Evolutionary conservation across 2,113 vertebrate species (phyloP), one percentile per base, ranked within the genome.

Genomic region (Muntiacus muntjak): DNA sequence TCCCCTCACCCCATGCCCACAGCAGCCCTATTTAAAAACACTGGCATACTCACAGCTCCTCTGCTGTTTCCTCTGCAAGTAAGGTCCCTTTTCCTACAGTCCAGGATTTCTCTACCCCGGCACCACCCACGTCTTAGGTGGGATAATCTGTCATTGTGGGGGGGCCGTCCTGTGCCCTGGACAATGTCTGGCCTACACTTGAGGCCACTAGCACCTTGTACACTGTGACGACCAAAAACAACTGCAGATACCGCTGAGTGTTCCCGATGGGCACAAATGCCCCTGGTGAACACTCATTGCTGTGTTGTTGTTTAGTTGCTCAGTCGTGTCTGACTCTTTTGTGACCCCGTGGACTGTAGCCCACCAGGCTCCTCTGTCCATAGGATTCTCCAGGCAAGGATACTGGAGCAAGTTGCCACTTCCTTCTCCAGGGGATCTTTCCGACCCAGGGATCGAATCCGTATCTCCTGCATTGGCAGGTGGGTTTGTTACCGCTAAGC

Each of bases 211-310:
- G 36, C 13, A 45, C n/a, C 45, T 23, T 45, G 36, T 5, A 2
- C 16, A 6, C 12, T 21, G 26, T 6, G 57, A 85, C 30, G 28
- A 23, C 85, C 57, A 25, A 15, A 6, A 16, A 3, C 0, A 26
- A 54, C 54, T 33, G 52, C 19, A 62, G 62, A 76, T 13, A 3
- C 6, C 6, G 43, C 89, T 33, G 4, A 21, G 16, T 7, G 60
- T 86, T 60, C 62, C 55, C 0, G 6, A 19, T 0, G 14, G 25
- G 43, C 40, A 21, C 3, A 12, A 14, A 28, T 2, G 33, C 17
- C 67, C 30, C 0, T 0, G 52, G 0, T 50, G 54, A 25, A 23
- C 7, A 6, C 47, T 10, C 12, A 12, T 0, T 76, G 71, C 23
- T 26, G 23, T 4, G 40, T 6, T 26, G 2, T 62, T 28, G 71